These are phyloP conservation scores for Eutolmus rufibarbis DNA, from an alignment of 2,888 invertebrate species.

Conservation along the genomic window DNA sequence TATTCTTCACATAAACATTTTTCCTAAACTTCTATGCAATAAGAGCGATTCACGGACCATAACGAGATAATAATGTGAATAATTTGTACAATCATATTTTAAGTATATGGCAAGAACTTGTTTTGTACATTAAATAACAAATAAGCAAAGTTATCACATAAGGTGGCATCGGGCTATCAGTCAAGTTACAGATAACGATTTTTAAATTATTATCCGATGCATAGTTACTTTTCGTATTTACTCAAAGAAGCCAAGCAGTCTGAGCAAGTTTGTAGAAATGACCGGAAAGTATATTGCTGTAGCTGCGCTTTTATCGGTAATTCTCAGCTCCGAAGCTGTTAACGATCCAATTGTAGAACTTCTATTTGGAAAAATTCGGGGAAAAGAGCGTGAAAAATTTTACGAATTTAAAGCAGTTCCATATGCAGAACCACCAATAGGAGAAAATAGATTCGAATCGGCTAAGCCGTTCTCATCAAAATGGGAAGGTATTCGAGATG, in stretches of 20 bases:
- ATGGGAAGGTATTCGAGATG: conserved; percentile 59
- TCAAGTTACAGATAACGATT: background rate
- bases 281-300: background rate
- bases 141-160: background rate
- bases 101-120: background rate
- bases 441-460: conserved; percentile 68
- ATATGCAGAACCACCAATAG: conserved; percentile 72
- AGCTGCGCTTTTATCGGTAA: background rate
- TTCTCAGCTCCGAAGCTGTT: background rate
- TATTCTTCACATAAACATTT: no score
- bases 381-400: conserved; percentile 57
- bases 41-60: background rate
- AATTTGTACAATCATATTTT: background rate
- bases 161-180: background rate
- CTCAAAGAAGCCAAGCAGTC: background rate
- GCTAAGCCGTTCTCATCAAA: conserved; percentile 51
- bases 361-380: conserved; percentile 54
- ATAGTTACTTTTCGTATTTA: background rate
- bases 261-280: background rate
- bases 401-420: conserved; percentile 73
- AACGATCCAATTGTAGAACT: conserved; percentile 50
- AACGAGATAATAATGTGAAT: background rate
- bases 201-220: background rate
- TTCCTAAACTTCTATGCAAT: background rate
- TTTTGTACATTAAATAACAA: background rate